These are phyloP conservation scores for Automeris io DNA, from an alignment of 2,888 invertebrate genomes.

Conservation along the genomic window DNA sequence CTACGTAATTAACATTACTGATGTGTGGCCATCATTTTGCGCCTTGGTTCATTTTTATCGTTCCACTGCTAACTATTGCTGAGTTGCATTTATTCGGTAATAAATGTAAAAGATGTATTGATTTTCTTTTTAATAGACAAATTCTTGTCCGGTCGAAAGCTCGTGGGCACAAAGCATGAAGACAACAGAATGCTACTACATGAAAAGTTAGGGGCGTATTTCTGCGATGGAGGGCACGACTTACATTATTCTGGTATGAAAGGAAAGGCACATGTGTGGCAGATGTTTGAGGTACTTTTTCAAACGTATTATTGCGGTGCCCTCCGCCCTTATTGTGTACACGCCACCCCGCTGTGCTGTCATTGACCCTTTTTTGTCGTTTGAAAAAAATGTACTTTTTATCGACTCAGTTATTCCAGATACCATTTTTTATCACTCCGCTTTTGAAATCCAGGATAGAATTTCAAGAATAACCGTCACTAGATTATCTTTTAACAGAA, in stretches of 20 bases:
- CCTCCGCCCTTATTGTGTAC: constrained; percentile 38
- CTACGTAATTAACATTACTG: no score
- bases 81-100: no score
- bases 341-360: constrained; percentile 55
- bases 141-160: constrained; percentile 64
- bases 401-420: constrained; percentile 60
- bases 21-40: no score
- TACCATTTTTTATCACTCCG: no score
- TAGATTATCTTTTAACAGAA: no score
- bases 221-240: constrained; percentile 60
- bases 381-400: constrained; percentile 43
- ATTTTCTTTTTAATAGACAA: constrained; percentile 58
- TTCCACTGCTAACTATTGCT: no score
- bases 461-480: no score
- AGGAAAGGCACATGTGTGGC: constrained; percentile 68
- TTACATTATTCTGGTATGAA: constrained; percentile 65
- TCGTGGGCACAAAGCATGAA: constrained; percentile 64
- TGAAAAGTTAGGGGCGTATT: constrained; percentile 54
- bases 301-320: constrained; percentile 58
- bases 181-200: constrained; percentile 64
- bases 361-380: constrained; percentile 67
- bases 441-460: no score
- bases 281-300: constrained; percentile 73
- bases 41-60: no score
- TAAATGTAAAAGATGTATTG: constrained; percentile 49